Conservation (phyloP, 2,888 invertebrate genomes). For the Drosophila recens region DNA sequence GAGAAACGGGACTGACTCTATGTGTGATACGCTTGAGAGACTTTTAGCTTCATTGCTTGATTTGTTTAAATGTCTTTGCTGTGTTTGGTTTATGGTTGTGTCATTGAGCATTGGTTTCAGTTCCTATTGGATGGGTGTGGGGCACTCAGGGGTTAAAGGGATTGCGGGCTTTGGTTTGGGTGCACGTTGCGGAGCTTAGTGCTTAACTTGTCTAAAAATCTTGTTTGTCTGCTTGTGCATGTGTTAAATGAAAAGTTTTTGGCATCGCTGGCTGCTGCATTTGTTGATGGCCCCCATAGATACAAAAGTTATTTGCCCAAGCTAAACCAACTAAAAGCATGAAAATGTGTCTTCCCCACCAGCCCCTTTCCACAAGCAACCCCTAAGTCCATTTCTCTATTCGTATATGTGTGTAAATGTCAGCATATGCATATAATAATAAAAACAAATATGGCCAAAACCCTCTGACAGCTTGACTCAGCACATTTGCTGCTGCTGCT, state of each 20-base stretch:
- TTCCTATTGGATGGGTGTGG: slow-evolving; percentile 7
- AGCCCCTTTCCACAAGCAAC: not conserved
- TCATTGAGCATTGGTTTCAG: slow-evolving; percentile 56
- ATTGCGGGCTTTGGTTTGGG: slow-evolving; percentile 18
- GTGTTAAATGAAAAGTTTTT: slow-evolving; percentile 75
- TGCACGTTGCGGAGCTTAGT: slow-evolving; percentile 42
- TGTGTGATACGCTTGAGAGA: slow-evolving; percentile 75
- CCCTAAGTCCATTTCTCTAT: slow-evolving; percentile 25
- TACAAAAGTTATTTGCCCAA: slow-evolving; percentile 76
- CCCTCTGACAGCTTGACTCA: slow-evolving; percentile 72
- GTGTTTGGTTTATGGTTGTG: slow-evolving; percentile 79
- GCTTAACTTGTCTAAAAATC: slow-evolving; percentile 71
- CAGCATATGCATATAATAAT: slow-evolving; percentile 79
- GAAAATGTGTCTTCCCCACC: slow-evolving; percentile 19
- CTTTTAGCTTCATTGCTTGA: slow-evolving; percentile 79
- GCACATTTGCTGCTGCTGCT: slow-evolving; percentile 57
- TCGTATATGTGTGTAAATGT: slow-evolving; percentile 62
- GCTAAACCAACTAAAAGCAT: slow-evolving; percentile 61
- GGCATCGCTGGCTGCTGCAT: slow-evolving; percentile 63
- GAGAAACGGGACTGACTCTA: not conserved
- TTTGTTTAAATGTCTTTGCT: slow-evolving; percentile 81
- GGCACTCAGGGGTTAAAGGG: slow-evolving; percentile 39
- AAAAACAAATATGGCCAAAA: slow-evolving; percentile 77
- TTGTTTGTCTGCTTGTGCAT: slow-evolving; percentile 67
- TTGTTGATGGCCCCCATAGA: slow-evolving; percentile 76